Conservation (phyloP, 2,113 vertebrate genomes). For the Apodemus speciosus region DNA sequence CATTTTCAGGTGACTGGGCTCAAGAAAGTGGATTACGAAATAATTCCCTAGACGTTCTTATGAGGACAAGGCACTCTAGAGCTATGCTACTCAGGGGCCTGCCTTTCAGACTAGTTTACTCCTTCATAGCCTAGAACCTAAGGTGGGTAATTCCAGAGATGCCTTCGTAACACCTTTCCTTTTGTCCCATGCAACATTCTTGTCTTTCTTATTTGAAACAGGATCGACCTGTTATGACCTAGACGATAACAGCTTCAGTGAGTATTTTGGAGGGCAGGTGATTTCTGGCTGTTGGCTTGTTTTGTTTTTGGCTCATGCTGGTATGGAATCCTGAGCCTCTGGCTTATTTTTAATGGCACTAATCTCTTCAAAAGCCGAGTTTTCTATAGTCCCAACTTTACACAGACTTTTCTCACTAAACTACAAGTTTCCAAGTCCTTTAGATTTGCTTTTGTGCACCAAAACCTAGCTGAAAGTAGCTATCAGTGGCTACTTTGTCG, state of each 20-base stretch:
- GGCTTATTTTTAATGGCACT: neutral
- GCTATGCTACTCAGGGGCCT: neutral
- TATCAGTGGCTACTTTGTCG: neutral
- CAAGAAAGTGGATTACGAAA: neutral
- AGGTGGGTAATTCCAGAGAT: neutral
- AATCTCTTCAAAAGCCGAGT: neutral
- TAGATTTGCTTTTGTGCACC: neutral
- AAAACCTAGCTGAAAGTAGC: neutral
- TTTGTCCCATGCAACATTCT: neutral
- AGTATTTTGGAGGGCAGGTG: neutral
- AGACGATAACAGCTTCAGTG: neutral
- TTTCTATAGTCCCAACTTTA: neutral
- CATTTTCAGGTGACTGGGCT: neutral
- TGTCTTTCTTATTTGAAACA: neutral
- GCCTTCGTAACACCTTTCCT: neutral
- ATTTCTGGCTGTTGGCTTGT: neutral
- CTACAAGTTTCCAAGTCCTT: neutral
- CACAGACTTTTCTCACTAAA: neutral
- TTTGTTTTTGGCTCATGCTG: neutral
- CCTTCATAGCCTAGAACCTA: neutral
- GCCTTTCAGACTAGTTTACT: neutral
- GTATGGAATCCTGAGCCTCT: neutral
- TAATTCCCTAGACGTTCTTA: neutral
- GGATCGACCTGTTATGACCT: neutral
- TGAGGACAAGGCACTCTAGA: neutral